Conservation (phyloP, 2,888 invertebrate species). For the Ophion ellenae region DNA sequence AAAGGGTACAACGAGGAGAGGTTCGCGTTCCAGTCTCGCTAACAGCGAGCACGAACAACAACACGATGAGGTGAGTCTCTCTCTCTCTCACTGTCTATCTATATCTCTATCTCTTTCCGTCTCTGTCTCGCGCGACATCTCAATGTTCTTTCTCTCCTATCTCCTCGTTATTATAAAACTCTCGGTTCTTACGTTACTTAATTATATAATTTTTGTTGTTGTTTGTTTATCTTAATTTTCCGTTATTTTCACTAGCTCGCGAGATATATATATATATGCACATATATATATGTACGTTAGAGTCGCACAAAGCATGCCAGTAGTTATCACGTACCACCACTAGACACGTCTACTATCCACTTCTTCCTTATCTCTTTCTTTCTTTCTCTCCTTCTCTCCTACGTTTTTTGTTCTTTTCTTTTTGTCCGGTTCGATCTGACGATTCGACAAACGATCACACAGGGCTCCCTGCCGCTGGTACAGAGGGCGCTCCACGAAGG, state of each 20-base stretch:
- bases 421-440: conserved; percentile 81
- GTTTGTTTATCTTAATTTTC: conserved; percentile 38
- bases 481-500: conserved; percentile 89
- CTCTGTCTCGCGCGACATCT: conserved; percentile 74
- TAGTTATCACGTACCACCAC: conserved; percentile 68
- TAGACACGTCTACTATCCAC: conserved; percentile 81
- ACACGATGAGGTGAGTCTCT: conserved; percentile 90
- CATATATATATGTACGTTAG: conserved; percentile 53
- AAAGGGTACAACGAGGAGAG: conserved; percentile 88
- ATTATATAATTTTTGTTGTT: conserved; percentile 35
- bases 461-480: conserved; percentile 85
- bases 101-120: conserved; percentile 29
- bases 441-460: conserved; percentile 83
- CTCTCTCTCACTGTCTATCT: conserved; percentile 74
- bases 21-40: conserved; percentile 89
- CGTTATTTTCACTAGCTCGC: conserved; percentile 55
- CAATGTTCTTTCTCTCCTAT: conserved; percentile 41
- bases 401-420: conserved; percentile 82
- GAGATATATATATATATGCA: conserved; percentile 28
- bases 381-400: conserved; percentile 68
- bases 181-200: conserved; percentile 21
- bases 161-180: conserved; percentile 48
- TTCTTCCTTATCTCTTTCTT: conserved; percentile 78
- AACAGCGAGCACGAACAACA: conserved; percentile 89
- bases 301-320: conserved; percentile 72